phyloP scores from a whole-genome alignment of 2,113 vertebrate species.

The Hyperopisus bebe region DNA sequence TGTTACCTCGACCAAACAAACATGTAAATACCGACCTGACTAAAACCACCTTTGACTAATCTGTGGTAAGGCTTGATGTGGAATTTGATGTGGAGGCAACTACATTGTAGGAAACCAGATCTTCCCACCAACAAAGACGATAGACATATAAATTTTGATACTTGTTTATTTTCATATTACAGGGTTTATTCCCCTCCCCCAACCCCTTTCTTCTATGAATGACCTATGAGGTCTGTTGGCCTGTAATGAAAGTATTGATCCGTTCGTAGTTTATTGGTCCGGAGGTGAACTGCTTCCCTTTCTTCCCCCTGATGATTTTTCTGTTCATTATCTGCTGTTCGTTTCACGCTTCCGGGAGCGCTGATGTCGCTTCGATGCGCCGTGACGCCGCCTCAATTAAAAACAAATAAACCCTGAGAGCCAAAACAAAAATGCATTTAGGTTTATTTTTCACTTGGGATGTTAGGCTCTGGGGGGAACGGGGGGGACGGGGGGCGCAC shows the following conservation, averaged over 20 bases:
- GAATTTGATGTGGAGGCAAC: neutral
- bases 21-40: neutral
- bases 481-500: neutral
- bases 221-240: neutral
- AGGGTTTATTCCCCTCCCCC: neutral
- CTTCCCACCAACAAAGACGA: neutral
- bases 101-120: neutral
- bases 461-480: neutral
- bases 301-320: neutral
- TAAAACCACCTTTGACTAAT: neutral
- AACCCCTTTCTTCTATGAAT: neutral
- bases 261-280: neutral
- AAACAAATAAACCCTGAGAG: neutral
- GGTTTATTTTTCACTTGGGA: neutral
- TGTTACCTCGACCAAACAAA: neutral
- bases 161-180: neutral
- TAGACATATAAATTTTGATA: neutral
- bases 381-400: neutral
- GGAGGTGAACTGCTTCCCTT: neutral
- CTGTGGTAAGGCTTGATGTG: neutral
- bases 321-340: neutral
- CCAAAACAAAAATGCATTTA: neutral
- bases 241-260: slow-evolving; percentile 14
- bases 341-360: neutral
- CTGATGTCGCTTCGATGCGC: neutral